Evolutionary conservation across 2,888 invertebrate species (phyloP).

Genomic region (Cyrtodaria siliqua): DNA sequence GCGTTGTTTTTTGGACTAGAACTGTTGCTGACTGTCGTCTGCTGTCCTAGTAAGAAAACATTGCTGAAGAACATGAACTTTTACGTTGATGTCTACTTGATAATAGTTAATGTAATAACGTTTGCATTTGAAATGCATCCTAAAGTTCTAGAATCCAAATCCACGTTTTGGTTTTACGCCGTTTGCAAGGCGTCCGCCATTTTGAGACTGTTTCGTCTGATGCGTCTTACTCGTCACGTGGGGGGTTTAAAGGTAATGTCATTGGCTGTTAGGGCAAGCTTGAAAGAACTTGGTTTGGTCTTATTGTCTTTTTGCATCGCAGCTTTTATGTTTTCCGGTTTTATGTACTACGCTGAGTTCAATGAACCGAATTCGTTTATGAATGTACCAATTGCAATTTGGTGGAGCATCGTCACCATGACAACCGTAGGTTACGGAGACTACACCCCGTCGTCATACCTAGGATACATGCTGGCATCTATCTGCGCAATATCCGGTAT

Average conservation of each 20-base stretch:
- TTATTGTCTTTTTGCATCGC: conserved; percentile 70
- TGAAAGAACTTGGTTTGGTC: conserved; percentile 72
- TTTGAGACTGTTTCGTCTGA: conserved; percentile 42
- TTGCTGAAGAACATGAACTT: conserved; percentile 57
- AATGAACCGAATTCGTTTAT: conserved; percentile 49
- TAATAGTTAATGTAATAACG: conserved; percentile 41
- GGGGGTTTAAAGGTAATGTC: conserved; percentile 70
- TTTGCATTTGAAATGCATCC: conserved; percentile 17
- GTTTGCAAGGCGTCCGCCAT: conserved; percentile 27
- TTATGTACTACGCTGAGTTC: conserved; percentile 75
- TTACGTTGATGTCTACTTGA: conserved; percentile 49
- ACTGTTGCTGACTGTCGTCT: conserved; percentile 64
- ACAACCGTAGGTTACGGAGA: conserved; percentile 80
- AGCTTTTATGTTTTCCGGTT: conserved; percentile 74
- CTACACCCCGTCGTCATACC: conserved; percentile 56
- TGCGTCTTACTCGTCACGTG: conserved; percentile 38
- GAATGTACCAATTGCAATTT: conserved; percentile 71
- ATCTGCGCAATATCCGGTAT: conserved; percentile 68
- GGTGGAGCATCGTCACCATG: conserved; percentile 81
- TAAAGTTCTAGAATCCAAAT: neutral
- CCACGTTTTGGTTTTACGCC: conserved; percentile 21
- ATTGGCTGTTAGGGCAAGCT: conserved; percentile 71
- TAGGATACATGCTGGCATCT: conserved; percentile 66
- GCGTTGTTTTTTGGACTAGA: conserved; percentile 77
- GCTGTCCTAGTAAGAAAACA: conserved; percentile 57